Evolutionary conservation across 2,113 vertebrate species (phyloP).

Genomic region (Odobenus rosmarus): DNA sequence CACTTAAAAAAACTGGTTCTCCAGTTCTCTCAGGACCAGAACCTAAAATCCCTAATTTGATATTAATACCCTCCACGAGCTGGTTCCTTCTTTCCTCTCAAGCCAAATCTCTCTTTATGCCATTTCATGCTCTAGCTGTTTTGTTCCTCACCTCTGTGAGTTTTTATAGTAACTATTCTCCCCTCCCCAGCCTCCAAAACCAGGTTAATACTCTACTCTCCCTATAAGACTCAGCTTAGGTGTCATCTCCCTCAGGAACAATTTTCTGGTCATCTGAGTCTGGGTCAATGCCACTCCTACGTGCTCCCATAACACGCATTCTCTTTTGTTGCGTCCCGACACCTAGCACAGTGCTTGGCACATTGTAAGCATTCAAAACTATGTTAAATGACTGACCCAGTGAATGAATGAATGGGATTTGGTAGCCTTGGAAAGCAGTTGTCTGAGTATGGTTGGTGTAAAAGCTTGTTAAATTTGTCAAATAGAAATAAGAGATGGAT

Average conservation of each 20-base stretch:
- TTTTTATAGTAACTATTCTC: background rate
- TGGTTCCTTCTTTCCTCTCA: background rate
- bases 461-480: background rate
- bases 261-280: background rate
- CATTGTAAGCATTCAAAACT: conserved; percentile 3
- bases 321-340: background rate
- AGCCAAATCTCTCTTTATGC: background rate
- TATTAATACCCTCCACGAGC: background rate
- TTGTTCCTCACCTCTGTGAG: background rate
- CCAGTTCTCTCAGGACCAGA: background rate
- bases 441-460: background rate
- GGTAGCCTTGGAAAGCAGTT: background rate
- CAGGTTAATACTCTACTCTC: background rate
- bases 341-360: background rate
- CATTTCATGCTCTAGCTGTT: background rate
- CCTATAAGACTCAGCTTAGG: background rate
- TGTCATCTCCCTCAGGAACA: background rate
- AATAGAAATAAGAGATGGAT: background rate
- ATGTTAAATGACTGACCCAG: background rate
- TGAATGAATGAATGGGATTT: background rate
- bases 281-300: background rate
- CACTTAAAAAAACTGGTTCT: background rate
- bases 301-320: background rate
- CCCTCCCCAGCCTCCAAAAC: background rate
- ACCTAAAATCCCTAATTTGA: background rate